Evolutionary conservation across 2,113 vertebrate species (phyloP), one percentile per base, ranked within the genome.

Genomic region (Danionella cerebrum): DNA sequence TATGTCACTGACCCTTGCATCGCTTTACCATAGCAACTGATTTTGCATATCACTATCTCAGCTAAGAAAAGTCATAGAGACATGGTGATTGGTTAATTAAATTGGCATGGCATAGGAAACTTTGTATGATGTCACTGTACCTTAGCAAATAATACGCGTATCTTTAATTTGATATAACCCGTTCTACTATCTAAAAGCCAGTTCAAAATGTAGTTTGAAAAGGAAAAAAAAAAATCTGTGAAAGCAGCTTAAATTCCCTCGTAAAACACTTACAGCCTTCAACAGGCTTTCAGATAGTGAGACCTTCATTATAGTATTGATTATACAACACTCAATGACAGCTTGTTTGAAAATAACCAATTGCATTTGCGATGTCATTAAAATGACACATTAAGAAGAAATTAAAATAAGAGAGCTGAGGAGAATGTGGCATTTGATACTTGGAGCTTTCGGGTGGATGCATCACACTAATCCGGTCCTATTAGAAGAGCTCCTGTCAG

Each of bases 401-500:
- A 73, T 63, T 60, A 51, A 54, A 65, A 69, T 76, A 52, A 75
- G 71, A 72, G 76, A n/a, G 21, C n/a, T n/a, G n/a, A n/a, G 16
- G 72, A 66, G 21, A 78, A 75, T 38, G 70, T 48, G 4, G 74
- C 82, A 83, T 82, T 82, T 83, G 80, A n/a, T n/a, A n/a, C n/a
- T 65, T 67, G 69, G 55, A 39, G 68, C 78, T 73, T 76, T 74
- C 64, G 78, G 76, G 36, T 8, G 75, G 77, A 84, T 80, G 57
- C 69, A 85, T 82, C 79, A 79, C 74, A 82, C 51, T 77, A 79
- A 78, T 85, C 81, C 77, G 64, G 76, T 79, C 72, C 75, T 70
- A 79, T 85, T 82, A 83, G 24, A 79, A 68, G 44, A 81, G 80
- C 75, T 74, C 78, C 74, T 48, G 73, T 79, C 67, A 70, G 76